Evolutionary conservation across 2,888 invertebrate genomes (phyloP).

Genomic region (Mythimna vitellina): DNA sequence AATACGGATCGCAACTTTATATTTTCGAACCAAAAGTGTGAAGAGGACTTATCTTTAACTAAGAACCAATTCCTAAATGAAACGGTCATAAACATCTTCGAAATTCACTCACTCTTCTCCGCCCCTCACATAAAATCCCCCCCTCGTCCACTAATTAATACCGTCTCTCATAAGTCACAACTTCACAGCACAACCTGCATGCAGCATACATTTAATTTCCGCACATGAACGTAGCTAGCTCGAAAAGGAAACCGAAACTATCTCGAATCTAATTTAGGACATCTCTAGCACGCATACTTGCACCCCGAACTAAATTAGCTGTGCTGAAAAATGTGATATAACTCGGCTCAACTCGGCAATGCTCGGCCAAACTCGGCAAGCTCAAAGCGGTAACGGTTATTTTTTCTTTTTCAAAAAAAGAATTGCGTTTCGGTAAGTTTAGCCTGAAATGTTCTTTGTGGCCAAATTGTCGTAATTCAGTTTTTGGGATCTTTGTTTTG

Average conservation of each 20-base stretch:
- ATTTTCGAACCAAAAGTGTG: not conserved
- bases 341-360: slow-evolving; percentile 7
- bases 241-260: slow-evolving; percentile 66
- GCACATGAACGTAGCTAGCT: slow-evolving; percentile 63
- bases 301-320: slow-evolving; percentile 53
- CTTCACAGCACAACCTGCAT: slow-evolving; percentile 55
- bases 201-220: slow-evolving; percentile 75
- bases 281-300: slow-evolving; percentile 56
- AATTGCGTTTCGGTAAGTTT: slow-evolving; percentile 44
- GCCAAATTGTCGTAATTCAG: slow-evolving; percentile 37
- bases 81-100: not conserved
- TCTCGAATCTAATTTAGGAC: slow-evolving; percentile 72
- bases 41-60: not conserved
- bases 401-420: slow-evolving; percentile 25
- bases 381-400: slow-evolving; percentile 29
- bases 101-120: slow-evolving; percentile 10
- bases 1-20: not conserved
- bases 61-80: not conserved
- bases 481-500: slow-evolving; percentile 3
- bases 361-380: slow-evolving; percentile 13
- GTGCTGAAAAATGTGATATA: slow-evolving; percentile 43
- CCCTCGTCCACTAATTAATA: slow-evolving; percentile 49
- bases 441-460: slow-evolving; percentile 44
- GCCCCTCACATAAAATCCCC: slow-evolving; percentile 22
- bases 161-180: slow-evolving; percentile 47